Evolutionary conservation across 2,797 vertebrate genomes (phyloP).

Genomic region (Emydoidea blandingii): DNA sequence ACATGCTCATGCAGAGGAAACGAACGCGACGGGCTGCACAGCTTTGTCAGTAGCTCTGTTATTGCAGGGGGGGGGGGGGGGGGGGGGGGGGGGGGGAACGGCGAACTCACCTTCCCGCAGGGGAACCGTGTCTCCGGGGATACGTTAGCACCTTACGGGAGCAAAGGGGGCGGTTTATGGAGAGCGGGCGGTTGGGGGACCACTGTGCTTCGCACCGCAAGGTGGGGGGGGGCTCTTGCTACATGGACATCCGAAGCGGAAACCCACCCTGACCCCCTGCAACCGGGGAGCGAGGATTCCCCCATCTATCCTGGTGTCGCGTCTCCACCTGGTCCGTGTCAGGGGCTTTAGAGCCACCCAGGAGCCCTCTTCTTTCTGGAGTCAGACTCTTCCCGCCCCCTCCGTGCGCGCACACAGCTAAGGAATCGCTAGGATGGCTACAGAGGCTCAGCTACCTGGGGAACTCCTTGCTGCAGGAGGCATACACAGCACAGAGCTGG

Average conservation of each 20-base stretch:
- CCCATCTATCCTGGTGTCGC: too few species aligned
- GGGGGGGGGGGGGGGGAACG: not conserved
- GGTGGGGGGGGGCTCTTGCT: not conserved
- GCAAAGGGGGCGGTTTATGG: not conserved
- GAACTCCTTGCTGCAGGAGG: not conserved
- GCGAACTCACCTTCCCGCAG: constrained; percentile 19
- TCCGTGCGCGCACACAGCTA: too few species aligned
- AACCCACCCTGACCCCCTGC: not conserved
- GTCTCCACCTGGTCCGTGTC: not conserved
- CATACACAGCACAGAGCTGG: not conserved
- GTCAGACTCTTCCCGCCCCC: too few species aligned
- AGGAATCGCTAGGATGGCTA: not conserved
- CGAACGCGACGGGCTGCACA: not conserved
- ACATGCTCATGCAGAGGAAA: constrained; percentile 28
- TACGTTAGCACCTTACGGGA: constrained; percentile 6
- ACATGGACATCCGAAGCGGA: not conserved
- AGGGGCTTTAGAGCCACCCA: not conserved
- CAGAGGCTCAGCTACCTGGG: not conserved
- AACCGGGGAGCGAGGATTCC: too few species aligned
- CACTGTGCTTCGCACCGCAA: not conserved
- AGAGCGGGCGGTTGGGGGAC: not conserved
- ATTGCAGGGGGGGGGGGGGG: not conserved
- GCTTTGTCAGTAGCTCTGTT: not conserved
- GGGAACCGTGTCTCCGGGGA: not conserved
- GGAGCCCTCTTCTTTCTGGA: not conserved